These are phyloP conservation scores for Holacanthella duospinosa DNA, from an alignment of 2,888 invertebrate genomes.

Conservation along the genomic window DNA sequence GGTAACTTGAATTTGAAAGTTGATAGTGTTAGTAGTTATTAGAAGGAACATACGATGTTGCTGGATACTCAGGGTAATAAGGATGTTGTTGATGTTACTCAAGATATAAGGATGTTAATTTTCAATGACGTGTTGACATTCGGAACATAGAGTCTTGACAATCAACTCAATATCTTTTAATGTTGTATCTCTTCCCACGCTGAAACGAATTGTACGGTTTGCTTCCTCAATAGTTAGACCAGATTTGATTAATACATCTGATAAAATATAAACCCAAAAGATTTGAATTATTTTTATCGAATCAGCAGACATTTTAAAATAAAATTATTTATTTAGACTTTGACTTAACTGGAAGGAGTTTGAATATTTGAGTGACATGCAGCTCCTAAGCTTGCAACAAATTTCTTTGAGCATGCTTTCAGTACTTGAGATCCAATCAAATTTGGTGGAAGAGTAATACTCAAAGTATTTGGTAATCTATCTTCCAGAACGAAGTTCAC, in stretches of 20 bases:
- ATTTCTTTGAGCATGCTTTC: constrained; percentile 39
- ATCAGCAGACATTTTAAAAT: too few species aligned
- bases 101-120: too few species aligned
- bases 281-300: too few species aligned
- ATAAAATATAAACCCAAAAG: constrained; percentile 26
- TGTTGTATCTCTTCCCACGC: constrained; percentile 47
- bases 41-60: too few species aligned
- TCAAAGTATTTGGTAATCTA: constrained; percentile 47
- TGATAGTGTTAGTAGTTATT: too few species aligned
- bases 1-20: too few species aligned
- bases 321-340: too few species aligned
- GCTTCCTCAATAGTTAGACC: constrained; percentile 45
- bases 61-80: too few species aligned
- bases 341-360: constrained; percentile 37
- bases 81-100: too few species aligned
- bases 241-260: constrained; percentile 44
- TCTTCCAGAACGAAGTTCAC: constrained; percentile 40
- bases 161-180: constrained; percentile 43
- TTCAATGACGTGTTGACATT: too few species aligned
- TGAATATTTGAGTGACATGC: constrained; percentile 45
- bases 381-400: constrained; percentile 49
- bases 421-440: constrained; percentile 42
- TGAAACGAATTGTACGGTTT: constrained; percentile 46
- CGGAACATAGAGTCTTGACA: constrained; percentile 40
- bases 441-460: constrained; percentile 42